These are phyloP conservation scores for Odocoileus hemionus DNA, from an alignment of 2,113 vertebrate species.

Conservation along the genomic window DNA sequence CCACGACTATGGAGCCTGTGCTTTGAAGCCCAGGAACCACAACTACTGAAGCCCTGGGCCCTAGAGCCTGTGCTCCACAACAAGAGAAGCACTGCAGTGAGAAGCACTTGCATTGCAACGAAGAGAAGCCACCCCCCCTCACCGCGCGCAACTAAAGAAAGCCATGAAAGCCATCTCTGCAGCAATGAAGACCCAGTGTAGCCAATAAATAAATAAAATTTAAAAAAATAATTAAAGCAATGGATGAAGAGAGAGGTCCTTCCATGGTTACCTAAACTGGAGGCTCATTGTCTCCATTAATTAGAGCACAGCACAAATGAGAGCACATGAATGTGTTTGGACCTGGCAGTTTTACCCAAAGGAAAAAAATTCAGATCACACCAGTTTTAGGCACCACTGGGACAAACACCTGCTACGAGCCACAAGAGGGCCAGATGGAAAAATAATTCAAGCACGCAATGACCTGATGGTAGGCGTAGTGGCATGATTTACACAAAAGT, in stretches of 20 bases:
- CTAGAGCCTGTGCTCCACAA: background rate
- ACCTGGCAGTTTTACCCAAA: background rate
- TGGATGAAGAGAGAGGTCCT: background rate
- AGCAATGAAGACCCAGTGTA: background rate
- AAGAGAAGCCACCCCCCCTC: background rate
- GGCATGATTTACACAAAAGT: background rate
- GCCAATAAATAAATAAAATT: background rate
- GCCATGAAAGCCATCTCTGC: background rate
- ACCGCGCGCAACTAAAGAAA: background rate
- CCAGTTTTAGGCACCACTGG: background rate
- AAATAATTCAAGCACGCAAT: conserved; percentile 34
- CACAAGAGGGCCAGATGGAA: conserved; percentile 33
- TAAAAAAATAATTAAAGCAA: background rate
- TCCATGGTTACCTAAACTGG: background rate
- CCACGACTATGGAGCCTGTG: background rate
- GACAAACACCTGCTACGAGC: conserved; percentile 50
- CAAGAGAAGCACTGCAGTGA: background rate
- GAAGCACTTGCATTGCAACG: background rate
- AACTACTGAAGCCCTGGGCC: background rate
- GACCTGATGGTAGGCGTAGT: background rate
- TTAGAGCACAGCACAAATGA: background rate
- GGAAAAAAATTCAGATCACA: conserved; percentile 29
- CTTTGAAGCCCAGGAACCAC: background rate
- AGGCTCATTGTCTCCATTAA: background rate
- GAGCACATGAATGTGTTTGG: background rate